A percentile compares a stretch with the other conserved stretches of the same genome.
These are phyloP conservation scores for Esox masquinongy DNA, from an alignment of 2,797 vertebrate genomes.

Conservation along the genomic window DNA sequence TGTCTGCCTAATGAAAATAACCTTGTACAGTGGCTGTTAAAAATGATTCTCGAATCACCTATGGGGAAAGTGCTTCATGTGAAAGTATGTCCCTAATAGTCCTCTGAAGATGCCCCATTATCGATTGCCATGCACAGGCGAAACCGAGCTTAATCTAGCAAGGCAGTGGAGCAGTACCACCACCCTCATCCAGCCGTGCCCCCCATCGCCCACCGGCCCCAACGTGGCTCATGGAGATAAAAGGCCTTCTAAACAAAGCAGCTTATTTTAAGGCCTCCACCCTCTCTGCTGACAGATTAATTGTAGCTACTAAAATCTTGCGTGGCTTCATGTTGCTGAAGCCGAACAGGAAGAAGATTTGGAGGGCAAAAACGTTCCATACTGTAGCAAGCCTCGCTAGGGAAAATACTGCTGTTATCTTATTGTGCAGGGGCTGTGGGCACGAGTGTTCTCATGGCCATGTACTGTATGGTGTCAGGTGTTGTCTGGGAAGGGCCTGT, in stretches of 20 bases:
- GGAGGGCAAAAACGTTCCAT: not conserved
- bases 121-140: constrained; percentile 68
- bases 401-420: constrained; percentile 22
- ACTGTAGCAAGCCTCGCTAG: constrained; percentile 16
- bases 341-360: constrained; percentile 8
- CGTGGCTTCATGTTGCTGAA: constrained; percentile 32
- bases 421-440: constrained; percentile 27
- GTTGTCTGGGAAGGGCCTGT: constrained; percentile 35
- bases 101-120: constrained; percentile 65
- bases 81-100: constrained; percentile 69
- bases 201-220: not conserved
- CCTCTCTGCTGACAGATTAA: constrained; percentile 45
- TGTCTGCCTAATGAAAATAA: constrained; percentile 50
- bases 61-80: constrained; percentile 55
- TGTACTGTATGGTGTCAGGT: constrained; percentile 52
- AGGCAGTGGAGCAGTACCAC: constrained; percentile 67
- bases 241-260: constrained; percentile 54
- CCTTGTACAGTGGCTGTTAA: constrained; percentile 62
- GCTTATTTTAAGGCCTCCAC: constrained; percentile 46
- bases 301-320: constrained; percentile 46
- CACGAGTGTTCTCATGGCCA: constrained; percentile 31
- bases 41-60: constrained; percentile 57
- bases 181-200: constrained; percentile 53
- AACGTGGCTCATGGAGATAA: constrained; percentile 61
- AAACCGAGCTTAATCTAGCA: constrained; percentile 64